Conservation (phyloP, 2,888 invertebrate species). For the Pocota personata region DNA sequence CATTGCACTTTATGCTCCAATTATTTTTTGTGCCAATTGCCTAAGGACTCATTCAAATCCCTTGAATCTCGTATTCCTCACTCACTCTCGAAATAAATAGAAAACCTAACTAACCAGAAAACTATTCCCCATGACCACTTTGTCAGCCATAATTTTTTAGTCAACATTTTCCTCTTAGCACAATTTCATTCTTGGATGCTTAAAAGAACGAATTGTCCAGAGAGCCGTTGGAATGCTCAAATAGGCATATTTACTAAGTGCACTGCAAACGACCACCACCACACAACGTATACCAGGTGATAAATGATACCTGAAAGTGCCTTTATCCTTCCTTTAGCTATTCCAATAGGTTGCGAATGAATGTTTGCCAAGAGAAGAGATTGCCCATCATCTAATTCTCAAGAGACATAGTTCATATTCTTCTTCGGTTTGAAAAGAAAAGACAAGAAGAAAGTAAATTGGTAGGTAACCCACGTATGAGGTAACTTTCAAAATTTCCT, state of each 20-base stretch:
- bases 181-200: conserved; percentile 42
- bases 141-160: conserved; percentile 50
- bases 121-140: conserved; percentile 11
- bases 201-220: conserved; percentile 7
- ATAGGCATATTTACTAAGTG: conserved; percentile 12
- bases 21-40: conserved; percentile 52
- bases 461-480: background rate
- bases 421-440: background rate
- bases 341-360: conserved; percentile 6
- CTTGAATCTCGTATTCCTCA: background rate
- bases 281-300: conserved; percentile 44
- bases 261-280: background rate
- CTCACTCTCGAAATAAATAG: background rate
- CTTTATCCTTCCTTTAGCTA: conserved; percentile 2
- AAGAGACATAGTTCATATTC: conserved; percentile 11
- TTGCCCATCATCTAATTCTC: conserved; percentile 47
- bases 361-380: conserved; percentile 12
- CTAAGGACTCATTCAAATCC: conserved; percentile 31
- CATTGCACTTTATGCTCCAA: conserved; percentile 48
- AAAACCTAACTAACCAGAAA: conserved; percentile 1
- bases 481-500: conserved; percentile 7
- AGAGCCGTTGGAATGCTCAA: conserved; percentile 8
- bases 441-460: background rate
- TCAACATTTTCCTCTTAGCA: conserved; percentile 3
- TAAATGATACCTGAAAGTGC: conserved; percentile 42